phyloP scores from a whole-genome alignment of 2,797 vertebrate genomes.

The Eurystomus glaucurus region DNA sequence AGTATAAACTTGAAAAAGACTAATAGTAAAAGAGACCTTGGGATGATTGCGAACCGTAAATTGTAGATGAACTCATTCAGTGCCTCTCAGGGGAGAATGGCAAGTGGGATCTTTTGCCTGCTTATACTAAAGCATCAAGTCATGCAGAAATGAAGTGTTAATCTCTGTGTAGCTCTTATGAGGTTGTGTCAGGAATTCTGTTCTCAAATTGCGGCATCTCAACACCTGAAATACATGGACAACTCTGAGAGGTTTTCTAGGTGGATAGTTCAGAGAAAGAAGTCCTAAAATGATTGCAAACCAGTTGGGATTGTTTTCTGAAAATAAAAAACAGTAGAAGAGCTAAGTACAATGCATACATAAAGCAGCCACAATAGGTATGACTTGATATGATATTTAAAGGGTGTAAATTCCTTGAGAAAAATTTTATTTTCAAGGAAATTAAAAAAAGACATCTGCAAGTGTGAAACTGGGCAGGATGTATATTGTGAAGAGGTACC shows the following conservation, averaged over 20 bases:
- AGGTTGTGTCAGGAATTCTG: neutral
- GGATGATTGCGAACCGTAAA: neutral
- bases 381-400: neutral
- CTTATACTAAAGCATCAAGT: neutral
- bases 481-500: neutral
- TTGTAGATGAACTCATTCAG: neutral
- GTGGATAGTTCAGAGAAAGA: neutral
- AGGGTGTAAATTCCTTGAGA: neutral
- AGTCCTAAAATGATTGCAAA: neutral
- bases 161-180: neutral
- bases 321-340: neutral
- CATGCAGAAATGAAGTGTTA: constrained; percentile 25
- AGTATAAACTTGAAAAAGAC: neutral
- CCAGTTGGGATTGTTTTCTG: neutral
- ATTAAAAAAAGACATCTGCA: neutral
- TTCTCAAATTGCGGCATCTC: neutral
- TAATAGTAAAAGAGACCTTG: neutral
- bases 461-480: neutral
- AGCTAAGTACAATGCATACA: neutral
- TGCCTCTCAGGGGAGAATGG: neutral
- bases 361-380: neutral
- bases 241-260: neutral
- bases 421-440: neutral
- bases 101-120: neutral
- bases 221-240: neutral